Evolutionary conservation across 2,113 vertebrate species (phyloP).

Genomic region (Toxostoma redivivum): DNA sequence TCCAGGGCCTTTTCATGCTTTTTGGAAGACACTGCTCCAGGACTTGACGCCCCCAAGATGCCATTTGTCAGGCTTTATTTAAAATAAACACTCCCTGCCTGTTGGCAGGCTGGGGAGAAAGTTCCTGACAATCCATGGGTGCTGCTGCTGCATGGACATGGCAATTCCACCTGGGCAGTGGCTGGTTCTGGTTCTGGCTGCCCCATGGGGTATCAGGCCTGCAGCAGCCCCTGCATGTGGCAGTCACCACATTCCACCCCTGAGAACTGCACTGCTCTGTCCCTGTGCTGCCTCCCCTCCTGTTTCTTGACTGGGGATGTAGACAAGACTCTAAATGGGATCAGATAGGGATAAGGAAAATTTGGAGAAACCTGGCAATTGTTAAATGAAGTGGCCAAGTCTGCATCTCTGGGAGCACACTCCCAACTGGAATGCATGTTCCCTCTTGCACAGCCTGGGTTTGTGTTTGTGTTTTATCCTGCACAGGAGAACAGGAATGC

Average conservation of each 20-base stretch:
- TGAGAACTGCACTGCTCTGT: background rate
- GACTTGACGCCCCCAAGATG: background rate
- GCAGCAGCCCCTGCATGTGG: rapidly evolving
- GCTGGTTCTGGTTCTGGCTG: background rate
- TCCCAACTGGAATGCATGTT: rapidly evolving
- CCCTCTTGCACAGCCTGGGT: rapidly evolving
- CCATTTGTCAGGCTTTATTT: conserved; percentile 29
- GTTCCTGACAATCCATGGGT: background rate
- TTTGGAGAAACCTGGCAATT: background rate
- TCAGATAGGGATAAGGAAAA: background rate
- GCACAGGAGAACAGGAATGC: rapidly evolving
- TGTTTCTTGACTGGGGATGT: background rate
- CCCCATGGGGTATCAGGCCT: background rate
- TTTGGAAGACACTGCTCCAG: background rate
- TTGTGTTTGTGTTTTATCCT: background rate
- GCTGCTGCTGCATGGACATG: background rate
- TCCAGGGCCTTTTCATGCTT: conserved; percentile 11
- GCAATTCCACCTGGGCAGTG: rapidly evolving
- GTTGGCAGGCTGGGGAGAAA: background rate
- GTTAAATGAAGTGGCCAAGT: background rate
- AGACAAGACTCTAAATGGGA: background rate
- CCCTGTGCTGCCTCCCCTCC: background rate
- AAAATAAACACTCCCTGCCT: background rate
- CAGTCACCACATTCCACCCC: background rate
- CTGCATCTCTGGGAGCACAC: background rate